Percentiles rank a stretch among this genome's conserved stretches.
These are phyloP conservation scores for Strigamia transsilvanica DNA, from an alignment of 2,888 invertebrate genomes.

Conservation along the genomic window DNA sequence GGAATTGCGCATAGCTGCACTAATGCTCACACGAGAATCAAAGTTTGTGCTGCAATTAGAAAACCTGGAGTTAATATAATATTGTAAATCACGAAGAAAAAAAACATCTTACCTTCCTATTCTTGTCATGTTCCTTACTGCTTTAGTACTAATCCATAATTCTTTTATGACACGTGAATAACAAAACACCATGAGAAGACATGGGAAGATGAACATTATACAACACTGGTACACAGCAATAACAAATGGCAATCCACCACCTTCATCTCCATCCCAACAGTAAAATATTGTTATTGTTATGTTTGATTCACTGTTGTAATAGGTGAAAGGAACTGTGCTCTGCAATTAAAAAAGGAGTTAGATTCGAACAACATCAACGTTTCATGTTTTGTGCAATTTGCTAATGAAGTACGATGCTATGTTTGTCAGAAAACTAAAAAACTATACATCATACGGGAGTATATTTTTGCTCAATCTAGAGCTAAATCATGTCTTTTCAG, in stretches of 20 bases:
- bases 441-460: too few relatives aligned
- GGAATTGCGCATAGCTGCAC: slow-evolving; percentile 32
- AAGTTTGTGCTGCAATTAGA: background rate
- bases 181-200: slow-evolving; percentile 64
- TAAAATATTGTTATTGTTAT: slow-evolving; percentile 59
- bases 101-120: slow-evolving; percentile 53
- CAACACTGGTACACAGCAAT: slow-evolving; percentile 64
- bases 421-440: too few relatives aligned
- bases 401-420: too few relatives aligned
- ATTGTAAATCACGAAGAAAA: background rate
- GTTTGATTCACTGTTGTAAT: slow-evolving; percentile 59
- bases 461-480: too few relatives aligned
- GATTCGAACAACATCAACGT: too few relatives aligned
- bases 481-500: too few relatives aligned
- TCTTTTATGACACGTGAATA: slow-evolving; percentile 65
- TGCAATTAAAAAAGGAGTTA: slow-evolving; percentile 53
- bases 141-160: slow-evolving; percentile 65
- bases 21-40: slow-evolving; percentile 36
- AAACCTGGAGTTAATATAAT: background rate
- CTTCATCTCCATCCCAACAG: slow-evolving; percentile 58
- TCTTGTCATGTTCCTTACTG: slow-evolving; percentile 62
- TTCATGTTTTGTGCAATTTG: too few relatives aligned
- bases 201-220: slow-evolving; percentile 64
- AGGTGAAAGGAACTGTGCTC: slow-evolving; percentile 59
- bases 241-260: slow-evolving; percentile 56